Conservation (phyloP, 1,140 invertebrate genomes). For the Sycobia sp. region DNA sequence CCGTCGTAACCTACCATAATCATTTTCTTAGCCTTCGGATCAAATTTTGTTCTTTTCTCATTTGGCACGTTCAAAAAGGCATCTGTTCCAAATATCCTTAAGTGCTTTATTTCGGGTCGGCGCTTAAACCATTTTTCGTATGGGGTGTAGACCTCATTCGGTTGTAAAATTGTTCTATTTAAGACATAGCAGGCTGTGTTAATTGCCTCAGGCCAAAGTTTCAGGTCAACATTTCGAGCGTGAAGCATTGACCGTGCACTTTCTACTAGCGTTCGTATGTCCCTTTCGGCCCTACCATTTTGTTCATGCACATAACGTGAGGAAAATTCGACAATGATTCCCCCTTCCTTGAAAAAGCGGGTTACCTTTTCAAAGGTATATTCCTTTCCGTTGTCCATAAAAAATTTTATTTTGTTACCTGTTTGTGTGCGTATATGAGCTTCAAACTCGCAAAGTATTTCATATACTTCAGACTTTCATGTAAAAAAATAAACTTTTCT, state of each 20-base stretch:
- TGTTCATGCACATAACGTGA: slow-evolving; percentile 20
- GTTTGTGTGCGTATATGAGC: slow-evolving; percentile 43
- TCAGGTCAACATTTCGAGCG: no score
- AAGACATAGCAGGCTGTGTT: no score
- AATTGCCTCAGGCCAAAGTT: no score
- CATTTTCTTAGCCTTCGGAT: not conserved
- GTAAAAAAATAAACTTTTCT: slow-evolving; percentile 49
- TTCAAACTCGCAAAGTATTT: not conserved
- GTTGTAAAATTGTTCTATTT: not conserved
- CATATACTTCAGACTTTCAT: slow-evolving; percentile 46
- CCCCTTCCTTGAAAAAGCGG: slow-evolving; percentile 9
- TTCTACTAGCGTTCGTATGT: slow-evolving; percentile 39
- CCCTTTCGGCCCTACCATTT: slow-evolving; percentile 46
- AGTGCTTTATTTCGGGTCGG: no score
- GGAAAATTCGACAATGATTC: slow-evolving; percentile 33
- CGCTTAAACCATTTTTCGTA: not conserved
- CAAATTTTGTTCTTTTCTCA: not conserved
- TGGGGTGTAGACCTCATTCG: not conserved
- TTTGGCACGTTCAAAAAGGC: not conserved
- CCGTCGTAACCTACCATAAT: not conserved
- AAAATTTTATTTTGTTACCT: slow-evolving; percentile 40
- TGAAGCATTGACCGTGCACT: no score
- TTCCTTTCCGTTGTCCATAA: slow-evolving; percentile 37
- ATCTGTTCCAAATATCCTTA: not conserved
- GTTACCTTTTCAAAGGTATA: slow-evolving; percentile 10